Base-by-base conservation (phyloP, 2,888 invertebrate genomes). In the Cinara cedri region DNA sequence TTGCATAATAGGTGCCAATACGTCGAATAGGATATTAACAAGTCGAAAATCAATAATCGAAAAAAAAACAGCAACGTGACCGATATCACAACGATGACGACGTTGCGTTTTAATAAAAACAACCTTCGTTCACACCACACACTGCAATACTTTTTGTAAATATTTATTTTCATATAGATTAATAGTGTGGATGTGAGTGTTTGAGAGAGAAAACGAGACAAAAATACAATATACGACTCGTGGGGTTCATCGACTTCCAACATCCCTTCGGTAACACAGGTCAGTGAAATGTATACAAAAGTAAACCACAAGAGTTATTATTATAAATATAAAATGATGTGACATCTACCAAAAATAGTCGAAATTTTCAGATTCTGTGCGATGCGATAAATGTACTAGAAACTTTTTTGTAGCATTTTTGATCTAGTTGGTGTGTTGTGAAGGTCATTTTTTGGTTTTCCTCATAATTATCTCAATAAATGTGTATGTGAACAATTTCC, bases 31-130 rank as follows among this genome's bases (percentile, higher is more conserved):
- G 49, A 68, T 26, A n/a, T n/a, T n/a, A n/a, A n/a, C 1, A 24
- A 9, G 54, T 70, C 34, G 34, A 70, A 70, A 70, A 70, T 54
- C 70, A 70, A 70, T 70, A 70, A 70, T 54, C 51, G 19, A 34
- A 51, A 70, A 34, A 70, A 70, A 62, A 46, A 2, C 34, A 34
- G n/a, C 51, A 34, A 42, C 68, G 54, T 54, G 68, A 70, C 68
- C 68, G 68, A 70, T 34, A 54, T 51, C 62, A 19, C 34, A 34
- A 19, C 54, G 13, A 54, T 51, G 51, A 19, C 54, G 13, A 34
- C 68, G 51, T 54, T 54, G 54, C 51, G 19, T 70, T 70, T 54
- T 51, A 54, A 34, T 19, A 51, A 4, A 54, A 42, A 54, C 19
- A 34, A 70, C 19, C 1, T 70, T 26, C 8, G 26, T 26, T 26